Evolutionary conservation across 92 coral and sea anemone genomes (phyloP).

Genomic region (Epizoanthus illoricatus): DNA sequence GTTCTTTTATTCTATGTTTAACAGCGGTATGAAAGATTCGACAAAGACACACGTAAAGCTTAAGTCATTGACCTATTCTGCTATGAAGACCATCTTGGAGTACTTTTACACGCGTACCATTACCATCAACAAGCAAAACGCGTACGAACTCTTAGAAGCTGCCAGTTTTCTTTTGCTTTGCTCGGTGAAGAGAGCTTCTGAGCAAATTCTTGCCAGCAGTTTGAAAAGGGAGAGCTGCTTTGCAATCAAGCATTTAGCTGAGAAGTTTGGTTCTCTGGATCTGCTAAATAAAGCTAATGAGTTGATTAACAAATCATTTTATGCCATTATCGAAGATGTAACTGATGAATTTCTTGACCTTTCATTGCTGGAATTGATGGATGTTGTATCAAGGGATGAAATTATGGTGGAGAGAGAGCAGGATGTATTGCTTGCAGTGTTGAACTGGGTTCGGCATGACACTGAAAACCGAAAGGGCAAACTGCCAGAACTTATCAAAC

Average conservation of each 20-base stretch:
- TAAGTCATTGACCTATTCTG: conserved; percentile 46
- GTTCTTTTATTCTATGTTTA: conserved; percentile 76
- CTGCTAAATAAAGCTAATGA: conserved; percentile 51
- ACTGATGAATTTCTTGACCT: conserved; percentile 67
- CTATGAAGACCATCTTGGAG: conserved; percentile 70
- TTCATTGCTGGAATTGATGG: conserved; percentile 41
- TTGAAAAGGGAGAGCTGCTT: conserved; percentile 67
- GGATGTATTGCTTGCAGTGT: conserved; percentile 64
- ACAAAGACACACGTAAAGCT: conserved; percentile 49
- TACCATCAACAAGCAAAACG: conserved; percentile 54
- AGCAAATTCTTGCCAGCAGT: conserved; percentile 54
- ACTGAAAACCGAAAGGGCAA: conserved; percentile 28
- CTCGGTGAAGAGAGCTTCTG: conserved; percentile 67
- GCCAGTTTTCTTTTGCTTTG: conserved; percentile 68
- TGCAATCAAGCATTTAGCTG: conserved; percentile 58
- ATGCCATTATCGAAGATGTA: conserved; percentile 31
- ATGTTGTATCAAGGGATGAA: conserved; percentile 53
- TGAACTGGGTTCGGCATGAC: conserved; percentile 72
- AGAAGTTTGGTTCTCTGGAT: conserved; percentile 57
- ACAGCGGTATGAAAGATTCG: conserved; percentile 85
- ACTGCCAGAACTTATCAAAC: conserved; percentile 51
- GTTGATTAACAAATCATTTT: conserved; percentile 62
- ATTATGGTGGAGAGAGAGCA: conserved; percentile 62
- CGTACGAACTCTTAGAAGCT: conserved; percentile 65
- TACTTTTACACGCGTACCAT: conserved; percentile 80